Percentiles rank a stretch among this genome's conserved stretches.
Evolutionary conservation across 2,888 invertebrate species (phyloP).

Genomic region (Xanthia togata): DNA sequence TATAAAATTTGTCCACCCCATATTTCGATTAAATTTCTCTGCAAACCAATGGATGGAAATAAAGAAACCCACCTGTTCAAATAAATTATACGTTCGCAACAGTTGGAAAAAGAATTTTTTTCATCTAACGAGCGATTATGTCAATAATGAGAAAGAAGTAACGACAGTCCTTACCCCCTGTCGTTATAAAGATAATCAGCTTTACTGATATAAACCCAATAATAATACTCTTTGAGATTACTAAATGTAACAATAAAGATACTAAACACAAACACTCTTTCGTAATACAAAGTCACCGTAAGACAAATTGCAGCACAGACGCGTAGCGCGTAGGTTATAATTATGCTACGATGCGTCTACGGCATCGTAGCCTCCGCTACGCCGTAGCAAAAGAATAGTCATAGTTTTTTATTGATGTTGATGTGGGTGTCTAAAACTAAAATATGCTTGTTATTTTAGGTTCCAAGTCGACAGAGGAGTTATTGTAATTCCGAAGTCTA

Average conservation of each 20-base stretch:
- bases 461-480: slow-evolving; percentile 86
- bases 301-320: slow-evolving; percentile 1
- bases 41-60: slow-evolving; percentile 16
- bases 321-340: slow-evolving; percentile 5
- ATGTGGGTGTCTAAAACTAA: background rate
- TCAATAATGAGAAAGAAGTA: slow-evolving; percentile 19
- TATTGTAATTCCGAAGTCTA: slow-evolving; percentile 91
- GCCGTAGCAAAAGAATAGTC: slow-evolving; percentile 6
- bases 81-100: slow-evolving; percentile 33
- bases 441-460: slow-evolving; percentile 54
- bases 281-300: background rate
- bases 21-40: slow-evolving; percentile 7
- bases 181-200: background rate
- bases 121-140: slow-evolving; percentile 9
- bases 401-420: slow-evolving; percentile 1
- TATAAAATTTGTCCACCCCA: background rate
- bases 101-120: slow-evolving; percentile 4
- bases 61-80: slow-evolving; percentile 28
- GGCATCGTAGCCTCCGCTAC: slow-evolving; percentile 5
- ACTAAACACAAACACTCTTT: slow-evolving; percentile 1
- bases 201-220: background rate
- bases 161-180: too few relatives aligned
- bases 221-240: background rate
- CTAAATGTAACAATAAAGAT: background rate
- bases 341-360: slow-evolving; percentile 18